These are phyloP conservation scores for Python bivittatus DNA, from an alignment of 2,113 vertebrate species.

Conservation along the genomic window DNA sequence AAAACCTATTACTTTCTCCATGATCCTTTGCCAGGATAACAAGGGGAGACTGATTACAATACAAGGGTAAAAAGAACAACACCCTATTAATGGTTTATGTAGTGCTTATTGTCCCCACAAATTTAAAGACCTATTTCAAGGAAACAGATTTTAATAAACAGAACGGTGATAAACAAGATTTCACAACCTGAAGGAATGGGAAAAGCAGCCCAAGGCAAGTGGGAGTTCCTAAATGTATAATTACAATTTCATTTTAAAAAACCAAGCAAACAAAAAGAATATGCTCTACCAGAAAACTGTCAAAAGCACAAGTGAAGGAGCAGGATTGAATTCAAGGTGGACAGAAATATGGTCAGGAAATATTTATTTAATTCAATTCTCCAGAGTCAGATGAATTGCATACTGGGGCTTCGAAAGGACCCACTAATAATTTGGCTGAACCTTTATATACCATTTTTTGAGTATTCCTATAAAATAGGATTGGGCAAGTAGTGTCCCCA, in stretches of 20 bases:
- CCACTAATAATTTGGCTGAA: not conserved
- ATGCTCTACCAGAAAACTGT: not conserved
- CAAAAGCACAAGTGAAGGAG: not conserved
- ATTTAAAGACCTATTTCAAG: not conserved
- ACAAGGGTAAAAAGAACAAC: not conserved
- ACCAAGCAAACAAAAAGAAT: not conserved
- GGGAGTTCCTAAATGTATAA: not conserved
- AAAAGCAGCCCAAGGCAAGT: not conserved
- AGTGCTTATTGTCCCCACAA: not conserved
- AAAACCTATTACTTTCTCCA: not conserved
- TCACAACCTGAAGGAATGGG: not conserved
- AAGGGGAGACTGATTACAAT: not conserved
- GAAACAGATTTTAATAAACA: too few species aligned
- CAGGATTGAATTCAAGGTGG: not conserved
- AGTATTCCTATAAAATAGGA: not conserved
- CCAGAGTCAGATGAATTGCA: not conserved
- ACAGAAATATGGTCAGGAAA: not conserved
- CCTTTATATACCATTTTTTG: not conserved
- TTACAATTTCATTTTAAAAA: not conserved
- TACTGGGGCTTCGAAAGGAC: not conserved
- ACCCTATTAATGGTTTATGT: not conserved
- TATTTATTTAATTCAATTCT: not conserved
- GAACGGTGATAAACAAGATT: too few species aligned
- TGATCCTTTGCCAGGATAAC: not conserved
- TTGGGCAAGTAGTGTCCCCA: not conserved